phyloP scores from a whole-genome alignment of 2,888 invertebrate species.

The Melinopterus prodromus region DNA sequence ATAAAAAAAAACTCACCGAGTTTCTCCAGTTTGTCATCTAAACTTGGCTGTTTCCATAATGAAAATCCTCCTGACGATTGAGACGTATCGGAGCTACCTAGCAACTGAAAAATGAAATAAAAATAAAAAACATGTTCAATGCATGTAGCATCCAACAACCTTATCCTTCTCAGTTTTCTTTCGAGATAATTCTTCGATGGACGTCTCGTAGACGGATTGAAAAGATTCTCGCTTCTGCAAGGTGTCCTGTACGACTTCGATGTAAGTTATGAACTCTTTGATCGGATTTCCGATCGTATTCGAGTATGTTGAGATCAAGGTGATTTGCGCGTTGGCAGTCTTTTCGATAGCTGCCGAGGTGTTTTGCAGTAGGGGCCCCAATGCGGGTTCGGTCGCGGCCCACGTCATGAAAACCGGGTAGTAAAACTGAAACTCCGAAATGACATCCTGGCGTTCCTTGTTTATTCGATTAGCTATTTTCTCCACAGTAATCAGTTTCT shows the following conservation, averaged over 20 bases:
- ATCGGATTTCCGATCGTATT: constrained; percentile 61
- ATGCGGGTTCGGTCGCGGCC: constrained; percentile 67
- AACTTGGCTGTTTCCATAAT: constrained; percentile 68
- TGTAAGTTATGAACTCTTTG: constrained; percentile 71
- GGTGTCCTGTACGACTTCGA: constrained; percentile 74
- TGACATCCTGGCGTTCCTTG: constrained; percentile 69
- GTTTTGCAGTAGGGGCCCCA: constrained; percentile 60
- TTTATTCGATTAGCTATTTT: constrained; percentile 70
- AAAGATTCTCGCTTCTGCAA: constrained; percentile 69
- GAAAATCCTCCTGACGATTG: constrained; percentile 55
- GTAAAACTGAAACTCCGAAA: constrained; percentile 65
- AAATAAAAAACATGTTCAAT: not conserved
- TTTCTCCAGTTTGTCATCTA: constrained; percentile 66
- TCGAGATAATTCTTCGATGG: constrained; percentile 69
- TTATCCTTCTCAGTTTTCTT: constrained; percentile 70
- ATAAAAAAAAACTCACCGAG: constrained; percentile 56
- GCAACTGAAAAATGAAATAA: constrained; percentile 45
- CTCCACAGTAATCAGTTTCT: constrained; percentile 70
- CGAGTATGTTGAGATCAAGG: constrained; percentile 58
- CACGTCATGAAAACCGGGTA: constrained; percentile 70
- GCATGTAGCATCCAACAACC: constrained; percentile 53
- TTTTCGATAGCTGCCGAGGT: constrained; percentile 62
- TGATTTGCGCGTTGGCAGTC: constrained; percentile 63
- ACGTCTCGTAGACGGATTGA: constrained; percentile 71
- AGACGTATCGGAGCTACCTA: constrained; percentile 50